Percentiles rank a stretch among this genome's conserved stretches.
Evolutionary conservation across 2,797 vertebrate species (phyloP).

Genomic region (Squalus acanthias): DNA sequence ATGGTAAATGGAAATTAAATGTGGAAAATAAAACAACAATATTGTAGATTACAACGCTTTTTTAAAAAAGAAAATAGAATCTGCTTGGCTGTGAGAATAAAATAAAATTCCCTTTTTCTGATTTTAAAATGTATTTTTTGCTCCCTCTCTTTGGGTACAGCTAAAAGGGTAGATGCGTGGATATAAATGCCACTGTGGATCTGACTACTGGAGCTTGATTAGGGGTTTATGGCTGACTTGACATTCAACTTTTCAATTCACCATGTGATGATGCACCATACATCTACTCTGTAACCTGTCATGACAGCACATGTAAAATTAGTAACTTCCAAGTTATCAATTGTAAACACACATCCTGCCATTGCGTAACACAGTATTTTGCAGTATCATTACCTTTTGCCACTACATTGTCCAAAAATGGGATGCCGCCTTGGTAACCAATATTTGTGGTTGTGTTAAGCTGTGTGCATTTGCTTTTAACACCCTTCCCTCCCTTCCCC

Average conservation of each 20-base stretch:
- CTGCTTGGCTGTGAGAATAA: neutral
- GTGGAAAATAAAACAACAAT: neutral
- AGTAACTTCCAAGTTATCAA: neutral
- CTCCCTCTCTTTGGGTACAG: neutral
- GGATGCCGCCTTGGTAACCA: neutral
- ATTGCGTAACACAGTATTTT: neutral
- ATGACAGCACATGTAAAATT: neutral
- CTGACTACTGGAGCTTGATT: neutral
- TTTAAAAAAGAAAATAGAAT: neutral
- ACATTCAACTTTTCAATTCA: neutral
- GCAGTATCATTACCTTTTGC: neutral
- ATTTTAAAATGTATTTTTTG: neutral
- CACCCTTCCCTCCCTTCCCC: neutral
- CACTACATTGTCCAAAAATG: neutral
- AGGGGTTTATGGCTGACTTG: neutral
- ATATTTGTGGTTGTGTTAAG: neutral
- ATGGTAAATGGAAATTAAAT: slow-evolving; percentile 48
- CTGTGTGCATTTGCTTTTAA: neutral
- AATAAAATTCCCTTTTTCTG: neutral
- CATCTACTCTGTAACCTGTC: neutral
- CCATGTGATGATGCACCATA: neutral
- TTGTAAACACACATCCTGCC: neutral
- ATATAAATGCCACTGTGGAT: neutral
- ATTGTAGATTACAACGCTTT: no score
- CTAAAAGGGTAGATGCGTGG: neutral